Percentiles rank a stretch among this genome's conserved stretches.
These are phyloP conservation scores for Gasterosteus aculeatus DNA, from an alignment of 2,113 vertebrate species.

Conservation along the genomic window DNA sequence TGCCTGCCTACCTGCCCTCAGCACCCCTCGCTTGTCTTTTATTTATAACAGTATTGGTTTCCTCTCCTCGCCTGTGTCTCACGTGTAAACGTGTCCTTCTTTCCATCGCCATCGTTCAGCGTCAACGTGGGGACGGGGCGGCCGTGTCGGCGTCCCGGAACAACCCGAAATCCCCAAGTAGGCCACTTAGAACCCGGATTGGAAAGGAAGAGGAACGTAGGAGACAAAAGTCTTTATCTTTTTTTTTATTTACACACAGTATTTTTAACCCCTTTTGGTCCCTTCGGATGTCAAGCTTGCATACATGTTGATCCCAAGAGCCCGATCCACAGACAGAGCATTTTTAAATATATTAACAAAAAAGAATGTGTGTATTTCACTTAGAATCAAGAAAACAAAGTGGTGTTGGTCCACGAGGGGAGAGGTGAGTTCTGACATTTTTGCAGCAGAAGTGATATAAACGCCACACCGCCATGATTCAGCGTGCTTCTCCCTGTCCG, in stretches of 20 bases:
- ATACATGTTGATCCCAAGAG: constrained; percentile 25
- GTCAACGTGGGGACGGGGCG: constrained; percentile 63
- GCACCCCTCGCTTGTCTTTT: constrained; percentile 64
- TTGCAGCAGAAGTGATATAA: constrained; percentile 29
- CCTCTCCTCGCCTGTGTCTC: constrained; percentile 50
- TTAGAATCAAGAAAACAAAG: constrained; percentile 17
- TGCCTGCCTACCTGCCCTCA: constrained; percentile 77
- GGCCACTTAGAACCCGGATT: constrained; percentile 17
- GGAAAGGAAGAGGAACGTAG: constrained; percentile 35
- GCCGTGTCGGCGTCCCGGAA: constrained; percentile 46
- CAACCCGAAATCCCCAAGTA: constrained; percentile 53
- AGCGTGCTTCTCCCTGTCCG: background rate
- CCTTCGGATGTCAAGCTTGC: constrained; percentile 32
- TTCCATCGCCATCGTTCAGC: constrained; percentile 63
- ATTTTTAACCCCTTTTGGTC: constrained; percentile 29
- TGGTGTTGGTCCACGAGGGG: constrained; percentile 19
- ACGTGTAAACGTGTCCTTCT: constrained; percentile 63
- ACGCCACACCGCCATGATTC: constrained; percentile 33
- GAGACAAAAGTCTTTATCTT: background rate
- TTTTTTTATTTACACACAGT: constrained; percentile 45
- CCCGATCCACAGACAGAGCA: constrained; percentile 22
- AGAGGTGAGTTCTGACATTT: constrained; percentile 14
- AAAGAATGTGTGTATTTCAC: background rate
- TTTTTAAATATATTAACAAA: constrained; percentile 1
- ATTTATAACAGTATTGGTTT: constrained; percentile 74